Evolutionary conservation across 2,113 vertebrate species (phyloP), one percentile per base, ranked within the genome.

Genomic region (Burhinus oedicnemus): DNA sequence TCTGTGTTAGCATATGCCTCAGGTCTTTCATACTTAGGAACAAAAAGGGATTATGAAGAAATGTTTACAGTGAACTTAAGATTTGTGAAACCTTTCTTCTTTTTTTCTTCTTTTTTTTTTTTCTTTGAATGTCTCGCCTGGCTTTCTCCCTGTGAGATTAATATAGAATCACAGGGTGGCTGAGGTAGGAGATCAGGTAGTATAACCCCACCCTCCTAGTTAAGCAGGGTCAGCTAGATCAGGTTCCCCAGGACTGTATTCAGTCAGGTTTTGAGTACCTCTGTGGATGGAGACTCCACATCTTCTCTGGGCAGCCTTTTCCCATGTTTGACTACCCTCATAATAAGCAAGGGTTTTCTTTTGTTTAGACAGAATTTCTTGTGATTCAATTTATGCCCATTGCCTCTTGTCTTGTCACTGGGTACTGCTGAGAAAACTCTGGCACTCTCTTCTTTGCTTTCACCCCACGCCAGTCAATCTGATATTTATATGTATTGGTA

Each of bases 401-500:
- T 85, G 34, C 45, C 18, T 79, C 23, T 78, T 81, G n/a, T 44
- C 29, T 45, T 27, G 18, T 70, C 26, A 29, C 20, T 30, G 6
- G 16, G 5, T 22, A 21, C 22, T 4, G 3, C 36, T 36, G 30
- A 58, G 68, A 26, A 32, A 54, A 47, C 25, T 44, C 8, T 61
- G 21, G 3, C 38, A 25, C 11, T 25, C 7, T 77, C 11, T 29
- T 54, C 70, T 61, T 60, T 57, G 40, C 12, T 66, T 84, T 84
- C 16, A 52, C 25, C 19, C 44, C 17, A 12, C 2, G 4, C 15
- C 17, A 14, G 26, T 88, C 11, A 75, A 6, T n/a, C 27, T 77
- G 52, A 9, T 36, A 12, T 20, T 57, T 61, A 3, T 0, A 0
- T 38, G 3, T 66, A 7, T 34, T 61, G 26, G 5, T 79, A 22